Conservation (phyloP, 2,888 invertebrate species). For the Cetonia aurata region DNA sequence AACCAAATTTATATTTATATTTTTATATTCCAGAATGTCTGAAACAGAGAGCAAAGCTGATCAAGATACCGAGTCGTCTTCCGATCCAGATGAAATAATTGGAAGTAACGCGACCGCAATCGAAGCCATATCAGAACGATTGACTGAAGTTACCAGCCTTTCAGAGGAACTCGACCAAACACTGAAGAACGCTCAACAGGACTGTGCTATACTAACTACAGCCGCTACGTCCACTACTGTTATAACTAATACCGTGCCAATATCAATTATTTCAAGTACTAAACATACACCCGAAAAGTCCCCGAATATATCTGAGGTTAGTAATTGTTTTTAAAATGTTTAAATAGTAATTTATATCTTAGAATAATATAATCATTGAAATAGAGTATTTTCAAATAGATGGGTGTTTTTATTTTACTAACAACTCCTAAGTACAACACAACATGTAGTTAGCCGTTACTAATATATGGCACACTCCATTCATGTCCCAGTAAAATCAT, state of each 20-base stretch:
- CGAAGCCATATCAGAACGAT: constrained; percentile 75
- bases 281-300: constrained; percentile 41
- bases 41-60: constrained; percentile 51
- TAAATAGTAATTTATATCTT: constrained; percentile 14
- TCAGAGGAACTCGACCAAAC: constrained; percentile 77
- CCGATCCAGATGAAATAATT: constrained; percentile 48
- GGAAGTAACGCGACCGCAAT: constrained; percentile 73
- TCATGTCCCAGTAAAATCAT: not conserved
- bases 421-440: constrained; percentile 2
- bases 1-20: too few species aligned
- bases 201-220: constrained; percentile 59
- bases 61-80: constrained; percentile 48
- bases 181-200: constrained; percentile 68
- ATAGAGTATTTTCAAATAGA: constrained; percentile 38
- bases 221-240: constrained; percentile 54
- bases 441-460: constrained; percentile 25
- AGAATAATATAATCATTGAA: constrained; percentile 3
- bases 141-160: constrained; percentile 75
- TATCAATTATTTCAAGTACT: constrained; percentile 42
- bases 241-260: constrained; percentile 43
- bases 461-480: constrained; percentile 15
- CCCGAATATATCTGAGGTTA: constrained; percentile 44
- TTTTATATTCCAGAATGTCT: constrained; percentile 53
- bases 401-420: constrained; percentile 44
- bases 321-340: constrained; percentile 28